These are phyloP conservation scores for Lysandra bellargus DNA, from an alignment of 2,888 invertebrate genomes.

Conservation along the genomic window DNA sequence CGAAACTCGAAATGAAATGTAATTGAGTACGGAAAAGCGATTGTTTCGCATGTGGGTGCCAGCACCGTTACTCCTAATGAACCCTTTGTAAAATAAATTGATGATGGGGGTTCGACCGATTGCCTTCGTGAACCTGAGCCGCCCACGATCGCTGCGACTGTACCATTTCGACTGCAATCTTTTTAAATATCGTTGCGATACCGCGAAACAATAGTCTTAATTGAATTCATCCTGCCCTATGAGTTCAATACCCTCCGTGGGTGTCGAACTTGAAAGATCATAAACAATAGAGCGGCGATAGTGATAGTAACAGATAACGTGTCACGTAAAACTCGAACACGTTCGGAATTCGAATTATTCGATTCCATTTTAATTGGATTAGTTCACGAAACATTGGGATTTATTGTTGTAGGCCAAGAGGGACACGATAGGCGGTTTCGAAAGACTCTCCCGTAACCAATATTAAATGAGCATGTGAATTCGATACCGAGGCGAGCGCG, in stretches of 20 bases:
- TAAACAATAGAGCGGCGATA: constrained; percentile 50
- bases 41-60: constrained; percentile 65
- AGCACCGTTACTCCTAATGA: constrained; percentile 63
- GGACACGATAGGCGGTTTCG: constrained; percentile 51
- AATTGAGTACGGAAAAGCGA: constrained; percentile 56
- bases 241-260: constrained; percentile 60
- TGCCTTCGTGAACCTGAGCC: constrained; percentile 46
- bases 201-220: constrained; percentile 72
- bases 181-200: constrained; percentile 55
- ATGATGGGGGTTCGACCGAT: constrained; percentile 68
- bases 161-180: background rate
- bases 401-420: constrained; percentile 63
- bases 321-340: constrained; percentile 38
- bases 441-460: constrained; percentile 63
- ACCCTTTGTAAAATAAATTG: constrained; percentile 74
- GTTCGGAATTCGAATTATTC: constrained; percentile 37
- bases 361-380: constrained; percentile 38
- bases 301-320: constrained; percentile 44
- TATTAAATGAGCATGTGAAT: constrained; percentile 66
- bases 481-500: constrained; percentile 59
- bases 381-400: constrained; percentile 44
- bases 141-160: constrained; percentile 36
- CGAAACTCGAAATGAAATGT: constrained; percentile 38
- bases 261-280: constrained; percentile 48
- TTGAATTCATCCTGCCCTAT: constrained; percentile 57